These are phyloP conservation scores for Isoperla grammatica DNA, from an alignment of 2,888 invertebrate genomes.

Conservation along the genomic window DNA sequence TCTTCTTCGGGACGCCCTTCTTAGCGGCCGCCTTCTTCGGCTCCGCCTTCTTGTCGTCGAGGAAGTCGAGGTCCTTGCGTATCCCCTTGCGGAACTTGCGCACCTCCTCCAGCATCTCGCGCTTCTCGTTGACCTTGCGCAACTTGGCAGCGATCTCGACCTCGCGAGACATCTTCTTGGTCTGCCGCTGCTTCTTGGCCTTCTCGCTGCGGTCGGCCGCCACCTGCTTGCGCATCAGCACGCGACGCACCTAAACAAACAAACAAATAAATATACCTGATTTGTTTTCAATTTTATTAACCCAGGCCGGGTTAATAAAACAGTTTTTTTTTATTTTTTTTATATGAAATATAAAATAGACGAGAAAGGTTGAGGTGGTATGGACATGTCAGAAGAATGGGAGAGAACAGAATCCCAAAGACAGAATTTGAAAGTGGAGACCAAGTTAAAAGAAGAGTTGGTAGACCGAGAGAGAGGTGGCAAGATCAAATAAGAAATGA, in stretches of 20 bases:
- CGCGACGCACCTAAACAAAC: conserved; percentile 60
- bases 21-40: neutral
- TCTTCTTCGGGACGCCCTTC: neutral
- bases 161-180: conserved; percentile 90
- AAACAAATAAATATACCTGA: too few relatives aligned
- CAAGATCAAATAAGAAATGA: too few relatives aligned
- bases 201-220: conserved; percentile 84
- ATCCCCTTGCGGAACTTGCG: conserved; percentile 89
- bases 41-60: conserved; percentile 56
- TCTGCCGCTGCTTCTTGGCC: conserved; percentile 80
- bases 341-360: too few relatives aligned
- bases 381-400: too few relatives aligned
- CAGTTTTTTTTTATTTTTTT: too few relatives aligned
- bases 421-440: too few relatives aligned
- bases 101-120: conserved; percentile 83
- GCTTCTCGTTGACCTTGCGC: conserved; percentile 85
- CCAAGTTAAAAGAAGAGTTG: too few relatives aligned
- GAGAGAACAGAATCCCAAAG: too few relatives aligned
- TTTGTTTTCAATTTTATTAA: too few relatives aligned
- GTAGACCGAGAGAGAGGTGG: too few relatives aligned
- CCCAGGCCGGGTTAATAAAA: too few relatives aligned
- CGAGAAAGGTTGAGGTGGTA: too few relatives aligned
- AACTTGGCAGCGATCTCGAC: conserved; percentile 77
- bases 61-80: conserved; percentile 71
- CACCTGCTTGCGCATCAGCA: conserved; percentile 75